Percentiles rank a stretch among this genome's conserved stretches.
Evolutionary conservation across 35 echinoderm and acorn worm species (phyloP).

Genomic region (Ptychodera flava): DNA sequence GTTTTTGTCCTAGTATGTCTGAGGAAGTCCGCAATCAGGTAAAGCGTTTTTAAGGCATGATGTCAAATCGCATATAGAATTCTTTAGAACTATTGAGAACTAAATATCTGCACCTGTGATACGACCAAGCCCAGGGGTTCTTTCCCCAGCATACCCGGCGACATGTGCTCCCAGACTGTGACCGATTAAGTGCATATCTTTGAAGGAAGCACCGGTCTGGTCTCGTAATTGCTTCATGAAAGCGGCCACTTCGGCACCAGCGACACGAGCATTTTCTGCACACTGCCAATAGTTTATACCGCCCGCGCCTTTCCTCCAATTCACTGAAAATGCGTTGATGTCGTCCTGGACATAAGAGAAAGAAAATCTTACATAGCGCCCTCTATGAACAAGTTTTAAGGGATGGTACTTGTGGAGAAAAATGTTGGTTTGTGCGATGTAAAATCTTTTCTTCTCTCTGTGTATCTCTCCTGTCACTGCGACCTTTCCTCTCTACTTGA

Average conservation of each 20-base stretch:
- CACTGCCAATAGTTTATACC: constrained; percentile 26
- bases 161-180: constrained; percentile 65
- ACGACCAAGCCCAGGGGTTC: constrained; percentile 17
- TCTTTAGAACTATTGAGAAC: too few relatives aligned
- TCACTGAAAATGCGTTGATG: constrained; percentile 52
- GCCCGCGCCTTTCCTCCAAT: constrained; percentile 48
- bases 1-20: too few relatives aligned
- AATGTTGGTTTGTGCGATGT: too few relatives aligned
- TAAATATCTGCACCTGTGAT: constrained; percentile 28
- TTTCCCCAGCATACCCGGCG: constrained; percentile 51
- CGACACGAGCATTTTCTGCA: constrained; percentile 50
- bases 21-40: too few relatives aligned
- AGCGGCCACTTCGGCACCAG: constrained; percentile 27
- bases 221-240: constrained; percentile 17
- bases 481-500: too few relatives aligned
- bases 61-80: too few relatives aligned
- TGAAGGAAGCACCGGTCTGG: constrained; percentile 12
- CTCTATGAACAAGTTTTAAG: too few relatives aligned
- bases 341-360: constrained; percentile 8
- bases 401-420: too few relatives aligned
- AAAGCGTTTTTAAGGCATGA: too few relatives aligned
- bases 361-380: background rate
- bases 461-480: too few relatives aligned
- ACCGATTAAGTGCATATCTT: constrained; percentile 48
- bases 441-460: too few relatives aligned